phyloP scores from a whole-genome alignment of 2,888 invertebrate species.

The Galerucella pusilla region DNA sequence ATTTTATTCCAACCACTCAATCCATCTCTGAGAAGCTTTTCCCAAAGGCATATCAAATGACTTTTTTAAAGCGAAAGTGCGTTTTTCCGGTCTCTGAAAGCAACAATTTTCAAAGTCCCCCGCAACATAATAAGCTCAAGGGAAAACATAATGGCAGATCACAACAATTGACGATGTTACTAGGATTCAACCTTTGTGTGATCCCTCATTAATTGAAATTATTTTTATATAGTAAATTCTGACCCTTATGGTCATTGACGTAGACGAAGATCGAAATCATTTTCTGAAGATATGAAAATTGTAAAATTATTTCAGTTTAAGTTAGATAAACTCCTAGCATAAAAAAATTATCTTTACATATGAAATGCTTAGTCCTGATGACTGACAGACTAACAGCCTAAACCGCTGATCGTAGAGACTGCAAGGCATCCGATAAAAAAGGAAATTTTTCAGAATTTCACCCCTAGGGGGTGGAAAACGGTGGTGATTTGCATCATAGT shows the following conservation, averaged over 20 bases:
- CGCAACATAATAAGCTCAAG: conserved; percentile 49
- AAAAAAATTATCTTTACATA: no score
- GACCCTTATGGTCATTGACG: conserved; percentile 35
- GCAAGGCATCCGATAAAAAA: no score
- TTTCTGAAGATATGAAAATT: not conserved
- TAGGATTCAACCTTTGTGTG: conserved; percentile 57
- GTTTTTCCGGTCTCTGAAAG: conserved; percentile 54
- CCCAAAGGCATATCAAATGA: conserved; percentile 55
- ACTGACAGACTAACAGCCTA: no score
- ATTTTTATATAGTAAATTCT: conserved; percentile 49
- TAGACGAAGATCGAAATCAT: not conserved
- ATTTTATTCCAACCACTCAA: not conserved
- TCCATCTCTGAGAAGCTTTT: conserved; percentile 46
- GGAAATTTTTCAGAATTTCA: no score
- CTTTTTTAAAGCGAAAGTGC: conserved; percentile 53
- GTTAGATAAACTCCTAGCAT: no score
- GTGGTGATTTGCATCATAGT: no score
- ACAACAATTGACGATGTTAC: conserved; percentile 57
- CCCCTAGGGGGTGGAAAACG: no score
- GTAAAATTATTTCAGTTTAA: no score
- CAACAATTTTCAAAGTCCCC: conserved; percentile 52
- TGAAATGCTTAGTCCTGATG: no score
- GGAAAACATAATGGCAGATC: conserved; percentile 57
- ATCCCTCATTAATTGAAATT: conserved; percentile 60
- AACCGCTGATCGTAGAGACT: no score